These are phyloP conservation scores for Eublepharis macularius DNA, from an alignment of 2,113 vertebrate species.

Conservation along the genomic window DNA sequence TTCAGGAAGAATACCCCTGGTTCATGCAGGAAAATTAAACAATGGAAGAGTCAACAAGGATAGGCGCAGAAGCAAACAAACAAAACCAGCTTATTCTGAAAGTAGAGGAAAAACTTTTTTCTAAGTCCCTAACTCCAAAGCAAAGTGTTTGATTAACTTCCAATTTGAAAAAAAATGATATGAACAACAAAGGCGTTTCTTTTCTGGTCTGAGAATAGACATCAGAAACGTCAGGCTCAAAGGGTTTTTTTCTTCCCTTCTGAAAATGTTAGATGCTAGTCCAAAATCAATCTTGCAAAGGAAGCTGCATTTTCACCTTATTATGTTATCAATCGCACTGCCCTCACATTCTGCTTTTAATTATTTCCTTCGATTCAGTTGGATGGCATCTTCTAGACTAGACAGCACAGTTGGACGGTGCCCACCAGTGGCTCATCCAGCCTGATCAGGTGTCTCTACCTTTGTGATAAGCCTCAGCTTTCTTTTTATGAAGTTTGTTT, in stretches of 20 bases:
- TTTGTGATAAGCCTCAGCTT: conserved; percentile 29
- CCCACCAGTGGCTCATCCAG: neutral
- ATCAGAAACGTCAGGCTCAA: neutral
- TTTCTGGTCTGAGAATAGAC: neutral
- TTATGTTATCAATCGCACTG: neutral
- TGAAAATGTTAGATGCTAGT: conserved; percentile 19
- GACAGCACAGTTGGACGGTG: conserved; percentile 15
- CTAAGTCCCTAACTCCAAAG: neutral
- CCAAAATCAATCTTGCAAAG: conserved; percentile 33
- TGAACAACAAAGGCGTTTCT: neutral
- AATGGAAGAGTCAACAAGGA: neutral
- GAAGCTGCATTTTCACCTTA: conserved; percentile 1
- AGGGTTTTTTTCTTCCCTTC: neutral
- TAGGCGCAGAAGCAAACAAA: neutral
- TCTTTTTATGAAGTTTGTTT: conserved; percentile 16
- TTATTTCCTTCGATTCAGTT: conserved; percentile 27
- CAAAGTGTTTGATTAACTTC: conserved; percentile 12
- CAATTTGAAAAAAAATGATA: neutral
- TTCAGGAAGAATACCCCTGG: neutral
- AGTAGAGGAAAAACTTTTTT: neutral
- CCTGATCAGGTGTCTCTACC: conserved; percentile 16
- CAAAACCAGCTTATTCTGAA: conserved; percentile 13
- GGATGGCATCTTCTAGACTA: neutral
- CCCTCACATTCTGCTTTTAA: conserved; percentile 1
- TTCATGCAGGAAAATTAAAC: neutral